These are phyloP conservation scores for Cygnus buccinator DNA, from an alignment of 2,113 vertebrate species.

Conservation along the genomic window DNA sequence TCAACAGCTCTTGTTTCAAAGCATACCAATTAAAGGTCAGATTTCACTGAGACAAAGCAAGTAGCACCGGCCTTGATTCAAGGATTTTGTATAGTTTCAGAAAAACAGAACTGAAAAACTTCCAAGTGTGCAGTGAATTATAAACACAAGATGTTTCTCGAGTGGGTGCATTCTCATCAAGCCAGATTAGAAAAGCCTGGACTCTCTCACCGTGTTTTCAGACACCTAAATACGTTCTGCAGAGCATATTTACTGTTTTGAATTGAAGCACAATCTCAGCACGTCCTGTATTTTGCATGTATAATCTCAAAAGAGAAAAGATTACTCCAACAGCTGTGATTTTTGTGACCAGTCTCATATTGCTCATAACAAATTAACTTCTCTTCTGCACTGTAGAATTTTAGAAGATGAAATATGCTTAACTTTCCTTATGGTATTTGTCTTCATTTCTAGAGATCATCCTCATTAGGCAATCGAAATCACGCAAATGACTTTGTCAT, in stretches of 20 bases:
- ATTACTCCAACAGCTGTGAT: neutral
- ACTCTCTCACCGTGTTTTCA: neutral
- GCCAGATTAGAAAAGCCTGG: neutral
- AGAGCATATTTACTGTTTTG: neutral
- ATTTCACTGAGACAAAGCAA: neutral
- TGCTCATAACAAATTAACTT: neutral
- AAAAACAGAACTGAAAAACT: neutral
- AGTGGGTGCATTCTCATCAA: neutral
- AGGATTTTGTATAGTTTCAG: rapidly evolving
- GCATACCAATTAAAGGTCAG: neutral
- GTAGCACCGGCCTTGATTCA: neutral
- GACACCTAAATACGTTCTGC: neutral
- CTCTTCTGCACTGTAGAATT: neutral
- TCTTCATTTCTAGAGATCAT: neutral
- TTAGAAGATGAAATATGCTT: neutral
- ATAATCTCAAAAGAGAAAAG: neutral
- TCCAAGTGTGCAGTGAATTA: neutral
- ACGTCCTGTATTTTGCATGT: neutral
- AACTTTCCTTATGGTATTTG: neutral
- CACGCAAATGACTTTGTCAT: neutral
- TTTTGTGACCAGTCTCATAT: neutral
- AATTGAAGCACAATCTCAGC: neutral
- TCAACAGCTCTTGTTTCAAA: neutral
- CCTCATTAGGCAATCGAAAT: neutral
- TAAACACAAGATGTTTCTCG: neutral